Percentiles rank a stretch among this genome's conserved stretches.
Evolutionary conservation across 2,797 vertebrate species (phyloP).

Genomic region (Peromyscus nudipes): DNA sequence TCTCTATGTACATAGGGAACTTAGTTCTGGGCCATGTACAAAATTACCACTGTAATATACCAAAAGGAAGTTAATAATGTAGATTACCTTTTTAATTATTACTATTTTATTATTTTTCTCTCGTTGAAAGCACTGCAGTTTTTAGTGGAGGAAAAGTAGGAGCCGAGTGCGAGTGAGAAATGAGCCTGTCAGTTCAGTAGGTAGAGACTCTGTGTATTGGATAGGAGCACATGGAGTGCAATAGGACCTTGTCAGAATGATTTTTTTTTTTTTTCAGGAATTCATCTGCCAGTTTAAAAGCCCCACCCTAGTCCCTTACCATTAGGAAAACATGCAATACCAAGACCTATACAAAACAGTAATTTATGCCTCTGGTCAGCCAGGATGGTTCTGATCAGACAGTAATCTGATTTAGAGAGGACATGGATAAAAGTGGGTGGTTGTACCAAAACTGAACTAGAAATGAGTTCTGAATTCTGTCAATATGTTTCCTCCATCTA

Average conservation of each 20-base stretch:
- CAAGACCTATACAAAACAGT: slow-evolving; percentile 51
- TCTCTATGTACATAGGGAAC: slow-evolving; percentile 88
- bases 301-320: slow-evolving; percentile 54
- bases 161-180: slow-evolving; percentile 74
- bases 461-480: slow-evolving; percentile 57
- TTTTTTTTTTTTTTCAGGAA: slow-evolving; percentile 76
- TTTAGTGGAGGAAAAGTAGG: slow-evolving; percentile 83
- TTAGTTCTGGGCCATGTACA: slow-evolving; percentile 90
- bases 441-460: slow-evolving; percentile 35
- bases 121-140: slow-evolving; percentile 88
- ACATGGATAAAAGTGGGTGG: slow-evolving; percentile 9
- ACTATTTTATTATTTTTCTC: slow-evolving; percentile 89
- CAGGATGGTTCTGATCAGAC: slow-evolving; percentile 70
- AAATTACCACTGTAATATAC: slow-evolving; percentile 89
- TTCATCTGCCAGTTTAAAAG: slow-evolving; percentile 77
- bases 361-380: neutral
- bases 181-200: slow-evolving; percentile 70
- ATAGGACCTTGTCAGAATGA: slow-evolving; percentile 73
- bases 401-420: slow-evolving; percentile 22
- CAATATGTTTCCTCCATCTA: slow-evolving; percentile 78
- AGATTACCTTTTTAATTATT: slow-evolving; percentile 90
- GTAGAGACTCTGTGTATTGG: slow-evolving; percentile 66
- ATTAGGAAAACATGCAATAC: slow-evolving; percentile 58
- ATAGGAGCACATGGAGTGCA: slow-evolving; percentile 63
- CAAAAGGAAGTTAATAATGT: slow-evolving; percentile 90